phyloP scores from a whole-genome alignment of 2,888 invertebrate species.

The Rhyacophila evoluta region DNA sequence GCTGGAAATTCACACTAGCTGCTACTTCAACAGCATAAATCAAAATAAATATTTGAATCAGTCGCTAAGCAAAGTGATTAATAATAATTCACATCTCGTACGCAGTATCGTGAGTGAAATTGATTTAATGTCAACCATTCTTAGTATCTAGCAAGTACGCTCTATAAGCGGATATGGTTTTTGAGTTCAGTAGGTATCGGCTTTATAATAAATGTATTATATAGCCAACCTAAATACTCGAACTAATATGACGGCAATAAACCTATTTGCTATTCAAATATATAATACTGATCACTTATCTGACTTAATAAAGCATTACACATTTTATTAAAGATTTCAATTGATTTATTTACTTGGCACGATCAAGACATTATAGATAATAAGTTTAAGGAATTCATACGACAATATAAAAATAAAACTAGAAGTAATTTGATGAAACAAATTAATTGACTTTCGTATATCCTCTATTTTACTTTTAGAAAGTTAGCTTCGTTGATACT shows the following conservation, averaged over 20 bases:
- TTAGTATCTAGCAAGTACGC: not conserved
- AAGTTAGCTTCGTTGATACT: too few species aligned
- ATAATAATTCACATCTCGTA: not conserved
- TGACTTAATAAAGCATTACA: too few species aligned
- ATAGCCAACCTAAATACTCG: not conserved
- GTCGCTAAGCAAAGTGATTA: not conserved
- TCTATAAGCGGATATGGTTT: not conserved
- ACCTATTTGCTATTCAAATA: not conserved
- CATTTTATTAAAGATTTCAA: too few species aligned
- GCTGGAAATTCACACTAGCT: too few species aligned
- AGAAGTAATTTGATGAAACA: too few species aligned
- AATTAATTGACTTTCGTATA: too few species aligned
- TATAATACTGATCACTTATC: too few species aligned
- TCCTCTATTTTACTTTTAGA: too few species aligned
- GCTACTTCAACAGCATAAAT: not conserved
- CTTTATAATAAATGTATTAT: not conserved
- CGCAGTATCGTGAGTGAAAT: not conserved
- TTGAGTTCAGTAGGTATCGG: not conserved
- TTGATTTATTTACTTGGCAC: too few species aligned
- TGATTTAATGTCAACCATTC: not conserved
- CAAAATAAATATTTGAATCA: not conserved
- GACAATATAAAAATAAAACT: too few species aligned
- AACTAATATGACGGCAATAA: not conserved
- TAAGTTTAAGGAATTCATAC: too few species aligned
- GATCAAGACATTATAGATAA: too few species aligned